Evolutionary conservation across 2,113 vertebrate genomes (phyloP).

Genomic region (Brachyhypopomus occidentalis): DNA sequence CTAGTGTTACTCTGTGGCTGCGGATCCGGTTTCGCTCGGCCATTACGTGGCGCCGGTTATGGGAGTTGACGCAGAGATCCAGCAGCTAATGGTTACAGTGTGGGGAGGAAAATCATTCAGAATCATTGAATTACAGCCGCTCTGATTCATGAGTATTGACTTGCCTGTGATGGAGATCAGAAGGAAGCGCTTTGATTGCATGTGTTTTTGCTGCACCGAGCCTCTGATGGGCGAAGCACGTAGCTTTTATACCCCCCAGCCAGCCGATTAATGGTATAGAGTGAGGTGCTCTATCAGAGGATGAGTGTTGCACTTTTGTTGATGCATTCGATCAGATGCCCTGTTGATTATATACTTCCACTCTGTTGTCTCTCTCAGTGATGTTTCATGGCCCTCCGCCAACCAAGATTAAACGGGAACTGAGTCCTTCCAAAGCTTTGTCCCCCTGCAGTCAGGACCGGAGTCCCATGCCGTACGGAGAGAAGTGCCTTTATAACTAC

Average conservation of each 20-base stretch:
- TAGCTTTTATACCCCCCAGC: conserved; percentile 59
- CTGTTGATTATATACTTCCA: conserved; percentile 60
- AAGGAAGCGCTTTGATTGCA: conserved; percentile 65
- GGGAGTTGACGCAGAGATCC: conserved; percentile 64
- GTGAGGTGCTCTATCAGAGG: conserved; percentile 54
- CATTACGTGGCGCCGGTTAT: conserved; percentile 76
- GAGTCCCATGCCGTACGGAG: conserved; percentile 86
- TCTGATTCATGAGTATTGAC: conserved; percentile 74
- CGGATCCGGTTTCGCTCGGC: conserved; percentile 71
- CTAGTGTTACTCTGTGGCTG: conserved; percentile 56
- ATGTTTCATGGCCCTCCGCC: conserved; percentile 93
- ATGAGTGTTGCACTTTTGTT: conserved; percentile 62
- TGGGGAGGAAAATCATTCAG: conserved; percentile 72
- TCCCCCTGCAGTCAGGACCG: conserved; percentile 88
- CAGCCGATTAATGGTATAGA: conserved; percentile 66
- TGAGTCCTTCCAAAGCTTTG: conserved; percentile 85
- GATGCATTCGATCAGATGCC: conserved; percentile 58
- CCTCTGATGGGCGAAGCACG: conserved; percentile 52
- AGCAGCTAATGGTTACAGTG: conserved; percentile 79
- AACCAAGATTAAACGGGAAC: conserved; percentile 93
- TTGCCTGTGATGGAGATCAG: conserved; percentile 70
- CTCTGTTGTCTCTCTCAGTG: conserved; percentile 72
- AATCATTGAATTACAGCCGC: conserved; percentile 76
- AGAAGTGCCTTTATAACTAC: conserved; percentile 99
- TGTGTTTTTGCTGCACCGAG: conserved; percentile 54